phyloP scores from a whole-genome alignment of 64 coral and sea anemone genomes.

The Actinia tenebrosa region DNA sequence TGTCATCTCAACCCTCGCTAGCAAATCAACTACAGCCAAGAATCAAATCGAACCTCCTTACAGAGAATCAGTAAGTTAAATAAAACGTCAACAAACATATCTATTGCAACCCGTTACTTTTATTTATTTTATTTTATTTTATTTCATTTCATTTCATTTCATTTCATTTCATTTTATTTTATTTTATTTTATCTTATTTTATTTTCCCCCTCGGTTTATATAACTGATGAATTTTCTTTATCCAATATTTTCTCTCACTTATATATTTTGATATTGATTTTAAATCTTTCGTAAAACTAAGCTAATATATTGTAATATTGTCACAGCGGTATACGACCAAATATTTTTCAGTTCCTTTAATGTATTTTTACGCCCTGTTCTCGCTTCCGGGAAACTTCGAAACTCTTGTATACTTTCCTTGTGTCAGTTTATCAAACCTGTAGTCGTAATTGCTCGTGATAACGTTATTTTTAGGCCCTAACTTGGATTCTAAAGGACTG shows the following conservation, averaged over 20 bases:
- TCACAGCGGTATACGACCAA: neutral
- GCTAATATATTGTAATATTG: neutral
- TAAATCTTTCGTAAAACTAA: neutral
- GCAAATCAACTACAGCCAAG: constrained; percentile 29
- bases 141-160: no score
- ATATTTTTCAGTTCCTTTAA: neutral
- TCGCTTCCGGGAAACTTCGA: neutral
- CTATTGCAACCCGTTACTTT: neutral
- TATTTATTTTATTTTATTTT: neutral
- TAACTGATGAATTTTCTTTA: neutral
- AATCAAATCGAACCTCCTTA: constrained; percentile 58
- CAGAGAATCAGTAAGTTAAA: constrained; percentile 60
- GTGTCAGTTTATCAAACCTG: neutral
- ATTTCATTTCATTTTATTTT: neutral
- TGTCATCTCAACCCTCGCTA: constrained; percentile 88
- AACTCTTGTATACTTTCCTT: neutral
- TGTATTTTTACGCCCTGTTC: neutral
- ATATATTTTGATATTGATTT: neutral
- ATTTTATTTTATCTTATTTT: neutral
- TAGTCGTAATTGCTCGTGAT: neutral
- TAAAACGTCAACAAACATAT: neutral
- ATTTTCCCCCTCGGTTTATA: neutral
- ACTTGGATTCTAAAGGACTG: constrained; percentile 97
- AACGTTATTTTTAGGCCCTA: constrained; percentile 53
- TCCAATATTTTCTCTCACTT: neutral